A percentile compares a stretch with the other conserved stretches of the same genome.
Evolutionary conservation across 2,797 vertebrate species (phyloP).

Genomic region (Helostoma temminkii): DNA sequence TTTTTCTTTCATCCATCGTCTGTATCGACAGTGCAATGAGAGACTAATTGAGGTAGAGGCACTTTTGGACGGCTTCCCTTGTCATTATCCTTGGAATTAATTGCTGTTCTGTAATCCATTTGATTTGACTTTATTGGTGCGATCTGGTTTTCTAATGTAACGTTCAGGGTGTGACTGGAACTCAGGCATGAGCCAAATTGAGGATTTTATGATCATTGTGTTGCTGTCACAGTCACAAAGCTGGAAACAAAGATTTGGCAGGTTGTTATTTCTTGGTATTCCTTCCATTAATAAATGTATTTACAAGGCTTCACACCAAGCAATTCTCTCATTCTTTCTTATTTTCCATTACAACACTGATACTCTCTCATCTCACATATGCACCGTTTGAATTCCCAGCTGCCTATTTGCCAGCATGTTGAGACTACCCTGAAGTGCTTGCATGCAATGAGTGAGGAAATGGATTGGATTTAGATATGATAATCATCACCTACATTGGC

Average conservation of each 20-base stretch:
- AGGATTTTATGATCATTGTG: conserved; percentile 57
- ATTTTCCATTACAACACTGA: conserved; percentile 47
- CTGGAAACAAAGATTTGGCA: conserved; percentile 57
- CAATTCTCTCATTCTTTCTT: conserved; percentile 36
- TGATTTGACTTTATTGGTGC: conserved; percentile 74
- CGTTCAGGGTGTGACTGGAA: conserved; percentile 61
- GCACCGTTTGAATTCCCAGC: conserved; percentile 50
- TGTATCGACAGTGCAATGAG: conserved; percentile 62
- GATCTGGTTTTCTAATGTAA: conserved; percentile 65
- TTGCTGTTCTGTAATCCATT: conserved; percentile 69
- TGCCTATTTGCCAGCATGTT: conserved; percentile 59
- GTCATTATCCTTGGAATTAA: conserved; percentile 78
- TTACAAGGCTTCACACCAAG: conserved; percentile 49
- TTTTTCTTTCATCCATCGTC: conserved; percentile 67
- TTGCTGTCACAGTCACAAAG: conserved; percentile 61
- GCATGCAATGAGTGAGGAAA: conserved; percentile 50
- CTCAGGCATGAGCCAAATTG: conserved; percentile 55
- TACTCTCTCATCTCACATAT: conserved; percentile 43
- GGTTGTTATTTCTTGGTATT: conserved; percentile 29
- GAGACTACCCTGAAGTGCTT: conserved; percentile 52
- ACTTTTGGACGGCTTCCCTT: conserved; percentile 70
- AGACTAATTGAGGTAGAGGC: conserved; percentile 74
- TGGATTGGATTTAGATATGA: conserved; percentile 61
- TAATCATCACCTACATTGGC: conserved; percentile 48
- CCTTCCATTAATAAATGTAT: conserved; percentile 55